phyloP scores from a whole-genome alignment of 2,113 vertebrate species.

The Heptranchias perlo region DNA sequence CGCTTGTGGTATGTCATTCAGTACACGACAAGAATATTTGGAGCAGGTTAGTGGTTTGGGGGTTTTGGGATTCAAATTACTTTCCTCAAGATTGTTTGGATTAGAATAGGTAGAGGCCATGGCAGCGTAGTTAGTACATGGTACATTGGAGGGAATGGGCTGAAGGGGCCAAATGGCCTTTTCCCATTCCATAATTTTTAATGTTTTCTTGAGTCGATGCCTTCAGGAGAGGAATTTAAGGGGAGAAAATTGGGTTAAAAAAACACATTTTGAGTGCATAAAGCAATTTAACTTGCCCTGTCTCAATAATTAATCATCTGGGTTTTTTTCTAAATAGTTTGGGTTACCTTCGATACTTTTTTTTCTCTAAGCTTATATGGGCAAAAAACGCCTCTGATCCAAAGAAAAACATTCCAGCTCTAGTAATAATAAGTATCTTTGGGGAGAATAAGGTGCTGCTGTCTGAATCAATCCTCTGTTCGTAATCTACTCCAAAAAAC shows the following conservation, averaged over 20 bases:
- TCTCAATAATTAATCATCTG: background rate
- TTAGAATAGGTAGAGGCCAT: too few relatives aligned
- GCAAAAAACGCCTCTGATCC: background rate
- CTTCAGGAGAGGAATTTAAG: background rate
- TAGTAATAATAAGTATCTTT: constrained; percentile 24
- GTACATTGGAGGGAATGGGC: background rate
- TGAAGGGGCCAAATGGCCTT: background rate
- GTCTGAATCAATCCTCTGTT: constrained; percentile 13
- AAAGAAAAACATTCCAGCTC: constrained; percentile 1
- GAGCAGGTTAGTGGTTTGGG: too few relatives aligned
- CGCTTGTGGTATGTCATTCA: too few relatives aligned
- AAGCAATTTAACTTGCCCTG: background rate
- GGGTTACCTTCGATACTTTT: background rate
- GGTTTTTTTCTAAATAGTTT: background rate
- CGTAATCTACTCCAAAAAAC: constrained; percentile 28
- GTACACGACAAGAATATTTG: too few relatives aligned
- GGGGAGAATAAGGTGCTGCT: constrained; percentile 26
- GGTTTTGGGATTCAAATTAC: too few relatives aligned
- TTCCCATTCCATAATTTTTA: background rate
- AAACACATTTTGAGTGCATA: background rate
- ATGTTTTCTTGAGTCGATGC: background rate
- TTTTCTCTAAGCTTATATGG: background rate
- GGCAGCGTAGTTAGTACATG: too few relatives aligned
- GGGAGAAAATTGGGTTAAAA: too few relatives aligned
- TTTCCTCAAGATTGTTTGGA: too few relatives aligned